Conservation (phyloP, 2,797 vertebrate species). For the Manis pentadactyla region DNA sequence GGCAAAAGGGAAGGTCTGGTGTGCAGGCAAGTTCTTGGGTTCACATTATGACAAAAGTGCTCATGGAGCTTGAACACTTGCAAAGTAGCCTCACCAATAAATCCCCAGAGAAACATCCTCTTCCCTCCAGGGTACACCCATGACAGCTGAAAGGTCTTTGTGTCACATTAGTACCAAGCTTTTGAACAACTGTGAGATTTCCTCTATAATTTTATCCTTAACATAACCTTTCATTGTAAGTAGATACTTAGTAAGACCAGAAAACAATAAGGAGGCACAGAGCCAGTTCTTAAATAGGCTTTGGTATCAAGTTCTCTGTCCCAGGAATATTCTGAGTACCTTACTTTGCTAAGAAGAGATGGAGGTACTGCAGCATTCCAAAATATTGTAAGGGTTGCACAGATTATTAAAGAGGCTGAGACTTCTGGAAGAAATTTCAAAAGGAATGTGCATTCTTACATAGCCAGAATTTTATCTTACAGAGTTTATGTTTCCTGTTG, state of each 20-base stretch:
- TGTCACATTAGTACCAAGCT: background rate
- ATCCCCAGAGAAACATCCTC: background rate
- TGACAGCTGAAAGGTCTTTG: background rate
- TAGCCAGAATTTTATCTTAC: background rate
- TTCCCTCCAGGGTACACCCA: no score
- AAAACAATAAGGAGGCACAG: background rate
- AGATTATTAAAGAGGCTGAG: background rate
- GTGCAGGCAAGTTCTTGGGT: background rate
- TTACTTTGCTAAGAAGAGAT: constrained; percentile 19
- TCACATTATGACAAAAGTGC: background rate
- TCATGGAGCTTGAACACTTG: background rate
- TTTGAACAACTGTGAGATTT: background rate
- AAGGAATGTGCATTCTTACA: background rate
- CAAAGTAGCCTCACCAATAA: background rate
- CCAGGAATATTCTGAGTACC: background rate
- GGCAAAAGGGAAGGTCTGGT: background rate
- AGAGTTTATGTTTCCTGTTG: background rate
- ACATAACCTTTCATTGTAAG: background rate
- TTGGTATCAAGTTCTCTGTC: background rate
- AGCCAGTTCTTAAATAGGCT: background rate
- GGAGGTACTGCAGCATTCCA: background rate
- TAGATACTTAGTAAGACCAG: background rate
- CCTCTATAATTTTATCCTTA: background rate
- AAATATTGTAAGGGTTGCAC: background rate
- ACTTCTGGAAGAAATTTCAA: background rate